A percentile compares a stretch with the other conserved stretches of the same genome.
Conservation (phyloP, 2,113 vertebrate genomes). For the Pogonocichla stellata region DNA sequence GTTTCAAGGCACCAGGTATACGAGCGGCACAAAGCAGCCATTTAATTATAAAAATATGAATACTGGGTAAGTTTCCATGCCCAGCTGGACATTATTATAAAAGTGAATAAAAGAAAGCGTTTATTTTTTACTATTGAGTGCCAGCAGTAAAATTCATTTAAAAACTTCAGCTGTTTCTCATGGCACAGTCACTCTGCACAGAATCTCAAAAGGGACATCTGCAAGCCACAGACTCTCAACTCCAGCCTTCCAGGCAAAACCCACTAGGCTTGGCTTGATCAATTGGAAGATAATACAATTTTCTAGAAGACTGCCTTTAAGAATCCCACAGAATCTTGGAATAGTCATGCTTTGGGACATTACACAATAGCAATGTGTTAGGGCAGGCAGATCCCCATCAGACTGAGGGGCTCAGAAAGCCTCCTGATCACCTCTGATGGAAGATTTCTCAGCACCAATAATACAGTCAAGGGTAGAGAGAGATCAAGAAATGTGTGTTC, state of each 20-base stretch:
- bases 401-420: neutral
- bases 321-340: neutral
- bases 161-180: neutral
- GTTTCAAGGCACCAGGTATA: neutral
- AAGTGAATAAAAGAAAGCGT: neutral
- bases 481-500: neutral
- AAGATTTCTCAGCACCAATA: neutral
- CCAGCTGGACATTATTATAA: neutral
- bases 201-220: neutral
- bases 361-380: neutral
- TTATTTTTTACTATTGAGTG: neutral
- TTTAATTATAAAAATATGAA: neutral
- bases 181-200: neutral
- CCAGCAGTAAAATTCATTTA: neutral
- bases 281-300: fast-evolving
- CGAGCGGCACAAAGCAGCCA: neutral
- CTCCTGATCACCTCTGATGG: fast-evolving
- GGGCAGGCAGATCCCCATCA: neutral
- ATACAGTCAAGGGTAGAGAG: neutral
- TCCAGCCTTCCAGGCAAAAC: neutral
- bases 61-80: neutral
- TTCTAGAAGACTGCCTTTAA: neutral
- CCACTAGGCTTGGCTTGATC: neutral
- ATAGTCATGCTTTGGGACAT: fast-evolving
- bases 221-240: neutral